Evolutionary conservation across 2,797 vertebrate species (phyloP).

Genomic region (Chelmon rostratus): DNA sequence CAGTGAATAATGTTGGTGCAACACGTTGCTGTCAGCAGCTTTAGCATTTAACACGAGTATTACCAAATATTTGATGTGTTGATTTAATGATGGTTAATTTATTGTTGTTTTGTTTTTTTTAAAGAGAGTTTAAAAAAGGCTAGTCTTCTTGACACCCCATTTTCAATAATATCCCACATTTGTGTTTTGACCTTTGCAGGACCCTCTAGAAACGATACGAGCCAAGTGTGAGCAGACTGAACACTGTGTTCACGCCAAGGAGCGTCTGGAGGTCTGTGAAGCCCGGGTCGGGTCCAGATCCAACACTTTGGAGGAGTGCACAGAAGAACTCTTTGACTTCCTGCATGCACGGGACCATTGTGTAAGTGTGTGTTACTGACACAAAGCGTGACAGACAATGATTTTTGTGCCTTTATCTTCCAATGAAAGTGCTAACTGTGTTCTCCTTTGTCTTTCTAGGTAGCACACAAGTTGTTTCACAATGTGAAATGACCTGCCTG

Average conservation of each 20-base stretch:
- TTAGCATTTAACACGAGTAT: neutral
- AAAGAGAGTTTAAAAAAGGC: neutral
- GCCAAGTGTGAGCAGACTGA: slow-evolving; percentile 88
- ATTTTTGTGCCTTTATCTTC: neutral
- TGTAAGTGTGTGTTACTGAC: slow-evolving; percentile 80
- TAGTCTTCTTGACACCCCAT: neutral
- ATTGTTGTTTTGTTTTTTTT: too few species aligned
- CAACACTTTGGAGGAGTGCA: slow-evolving; percentile 89
- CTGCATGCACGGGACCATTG: slow-evolving; percentile 95
- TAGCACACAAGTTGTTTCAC: slow-evolving; percentile 83
- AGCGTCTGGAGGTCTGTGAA: slow-evolving; percentile 88
- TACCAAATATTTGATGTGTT: too few species aligned
- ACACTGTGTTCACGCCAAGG: slow-evolving; percentile 88
- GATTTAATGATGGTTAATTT: neutral
- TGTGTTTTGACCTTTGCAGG: slow-evolving; percentile 77
- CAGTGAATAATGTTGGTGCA: neutral
- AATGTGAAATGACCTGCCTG: slow-evolving; percentile 76
- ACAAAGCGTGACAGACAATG: neutral
- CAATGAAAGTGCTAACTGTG: slow-evolving; percentile 6
- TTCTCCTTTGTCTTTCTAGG: slow-evolving; percentile 65
- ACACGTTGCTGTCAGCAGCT: neutral
- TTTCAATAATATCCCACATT: neutral
- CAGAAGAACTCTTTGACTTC: slow-evolving; percentile 95
- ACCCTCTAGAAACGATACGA: slow-evolving; percentile 88
- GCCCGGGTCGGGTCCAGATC: slow-evolving; percentile 87